These are phyloP conservation scores for Actias luna DNA, from an alignment of 2,888 invertebrate genomes.

Conservation along the genomic window DNA sequence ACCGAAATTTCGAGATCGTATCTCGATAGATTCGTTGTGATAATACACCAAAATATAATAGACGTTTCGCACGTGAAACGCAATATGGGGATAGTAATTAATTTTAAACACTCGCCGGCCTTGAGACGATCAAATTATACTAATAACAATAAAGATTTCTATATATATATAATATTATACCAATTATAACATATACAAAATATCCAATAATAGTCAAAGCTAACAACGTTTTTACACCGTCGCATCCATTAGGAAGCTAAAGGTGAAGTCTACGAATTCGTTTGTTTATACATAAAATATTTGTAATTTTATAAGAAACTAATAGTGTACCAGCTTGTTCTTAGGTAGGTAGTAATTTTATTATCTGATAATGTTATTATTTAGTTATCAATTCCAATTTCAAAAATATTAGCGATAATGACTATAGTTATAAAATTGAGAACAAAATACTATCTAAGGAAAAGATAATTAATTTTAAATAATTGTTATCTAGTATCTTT, in stretches of 20 bases:
- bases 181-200: neutral
- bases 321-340: too few species aligned
- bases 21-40: neutral
- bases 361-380: too few species aligned
- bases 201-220: neutral
- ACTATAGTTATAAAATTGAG: too few species aligned
- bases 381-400: too few species aligned
- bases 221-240: neutral
- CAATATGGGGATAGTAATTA: constrained; percentile 1
- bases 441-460: too few species aligned
- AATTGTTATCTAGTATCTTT: too few species aligned
- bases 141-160: neutral
- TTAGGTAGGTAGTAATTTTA: too few species aligned
- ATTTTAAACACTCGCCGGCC: constrained; percentile 6
- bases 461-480: too few species aligned
- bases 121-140: constrained; percentile 6
- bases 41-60: neutral
- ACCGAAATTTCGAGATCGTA: neutral
- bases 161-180: neutral
- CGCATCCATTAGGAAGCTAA: neutral
- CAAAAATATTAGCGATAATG: too few species aligned
- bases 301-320: neutral
- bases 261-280: neutral
- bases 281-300: neutral
- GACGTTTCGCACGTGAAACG: neutral